These are phyloP conservation scores for Clanis bilineata DNA, from an alignment of 2,888 invertebrate species.

Conservation along the genomic window DNA sequence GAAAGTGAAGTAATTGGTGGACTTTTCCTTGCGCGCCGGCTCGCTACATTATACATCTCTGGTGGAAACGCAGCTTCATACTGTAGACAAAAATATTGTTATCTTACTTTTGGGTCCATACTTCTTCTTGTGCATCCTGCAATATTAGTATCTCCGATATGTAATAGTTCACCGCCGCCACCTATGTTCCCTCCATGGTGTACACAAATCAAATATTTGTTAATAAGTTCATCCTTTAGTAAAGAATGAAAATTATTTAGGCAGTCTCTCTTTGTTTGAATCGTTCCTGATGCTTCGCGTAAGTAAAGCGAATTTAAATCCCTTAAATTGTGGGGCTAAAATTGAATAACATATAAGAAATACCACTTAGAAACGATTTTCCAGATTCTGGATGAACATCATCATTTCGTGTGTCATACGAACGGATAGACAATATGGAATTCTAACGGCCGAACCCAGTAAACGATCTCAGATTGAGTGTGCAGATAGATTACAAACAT, in stretches of 20 bases:
- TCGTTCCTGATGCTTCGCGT: conserved; percentile 18
- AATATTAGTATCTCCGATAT: not conserved
- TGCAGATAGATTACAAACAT: no score
- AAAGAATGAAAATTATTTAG: conserved; percentile 15
- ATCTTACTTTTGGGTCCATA: not conserved
- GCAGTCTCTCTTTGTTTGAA: conserved; percentile 21
- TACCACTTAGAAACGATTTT: no score
- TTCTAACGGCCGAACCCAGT: no score
- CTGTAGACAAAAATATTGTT: not conserved
- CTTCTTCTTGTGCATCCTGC: not conserved
- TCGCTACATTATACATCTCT: no score
- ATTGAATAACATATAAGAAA: not conserved
- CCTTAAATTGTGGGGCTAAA: conserved; percentile 19
- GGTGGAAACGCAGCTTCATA: no score
- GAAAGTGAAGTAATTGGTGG: no score
- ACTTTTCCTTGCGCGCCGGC: no score
- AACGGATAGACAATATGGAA: no score
- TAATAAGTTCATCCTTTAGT: conserved; percentile 6
- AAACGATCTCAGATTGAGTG: no score
- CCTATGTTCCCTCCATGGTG: conserved; percentile 13
- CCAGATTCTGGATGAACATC: no score
- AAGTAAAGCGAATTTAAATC: conserved; percentile 25
- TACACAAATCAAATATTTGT: conserved; percentile 4
- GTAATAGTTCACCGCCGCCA: not conserved
- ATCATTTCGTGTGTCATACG: no score